These are phyloP conservation scores for Phorcus lineatus DNA, from an alignment of 2,888 invertebrate genomes.

Conservation along the genomic window DNA sequence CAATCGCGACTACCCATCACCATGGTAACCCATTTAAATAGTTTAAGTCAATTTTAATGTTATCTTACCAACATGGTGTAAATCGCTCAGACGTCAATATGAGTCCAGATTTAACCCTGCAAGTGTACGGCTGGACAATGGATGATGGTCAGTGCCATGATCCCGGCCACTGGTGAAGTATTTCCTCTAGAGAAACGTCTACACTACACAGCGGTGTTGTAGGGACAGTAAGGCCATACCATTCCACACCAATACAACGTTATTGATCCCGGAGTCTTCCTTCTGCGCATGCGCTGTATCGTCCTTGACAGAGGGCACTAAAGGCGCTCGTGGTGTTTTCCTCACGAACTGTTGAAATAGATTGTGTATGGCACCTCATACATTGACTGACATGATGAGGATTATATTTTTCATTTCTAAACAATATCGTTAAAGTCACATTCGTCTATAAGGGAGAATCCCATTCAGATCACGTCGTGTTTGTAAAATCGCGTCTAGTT, in stretches of 20 bases:
- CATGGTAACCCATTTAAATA: neutral
- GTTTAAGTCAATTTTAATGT: neutral
- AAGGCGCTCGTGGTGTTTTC: too few relatives aligned
- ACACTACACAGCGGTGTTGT: neutral
- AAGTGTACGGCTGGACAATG: neutral
- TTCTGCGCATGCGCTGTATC: neutral
- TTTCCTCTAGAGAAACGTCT: neutral
- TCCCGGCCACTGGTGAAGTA: neutral
- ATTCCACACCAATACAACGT: neutral
- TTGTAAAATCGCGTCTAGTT: too few relatives aligned
- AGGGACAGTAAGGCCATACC: neutral
- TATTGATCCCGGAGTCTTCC: neutral
- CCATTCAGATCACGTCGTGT: too few relatives aligned
- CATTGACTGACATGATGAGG: too few relatives aligned
- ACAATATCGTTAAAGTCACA: too few relatives aligned
- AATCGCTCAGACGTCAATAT: too few relatives aligned
- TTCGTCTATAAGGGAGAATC: too few relatives aligned
- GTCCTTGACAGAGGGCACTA: neutral
- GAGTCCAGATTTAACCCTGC: neutral
- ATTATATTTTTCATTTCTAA: too few relatives aligned
- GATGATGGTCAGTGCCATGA: neutral
- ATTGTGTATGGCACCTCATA: too few relatives aligned
- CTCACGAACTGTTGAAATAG: too few relatives aligned
- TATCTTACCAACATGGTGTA: neutral
- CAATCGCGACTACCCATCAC: neutral